Evolutionary conservation across 2,797 vertebrate species (phyloP).

Genomic region (Rhincodon typus): DNA sequence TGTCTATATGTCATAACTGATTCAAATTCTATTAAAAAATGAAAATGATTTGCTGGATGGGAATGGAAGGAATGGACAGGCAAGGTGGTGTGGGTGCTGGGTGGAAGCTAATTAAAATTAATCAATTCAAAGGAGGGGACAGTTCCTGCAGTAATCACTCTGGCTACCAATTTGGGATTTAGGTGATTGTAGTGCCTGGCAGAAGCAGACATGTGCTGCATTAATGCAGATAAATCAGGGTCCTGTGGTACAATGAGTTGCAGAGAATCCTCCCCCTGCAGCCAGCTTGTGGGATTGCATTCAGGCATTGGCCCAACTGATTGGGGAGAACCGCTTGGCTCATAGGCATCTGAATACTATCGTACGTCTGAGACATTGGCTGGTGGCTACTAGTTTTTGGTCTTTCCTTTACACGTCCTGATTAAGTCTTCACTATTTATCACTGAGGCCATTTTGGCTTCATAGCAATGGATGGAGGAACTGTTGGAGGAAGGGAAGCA

Average conservation of each 20-base stretch:
- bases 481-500: background rate
- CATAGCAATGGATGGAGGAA: background rate
- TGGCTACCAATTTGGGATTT: background rate
- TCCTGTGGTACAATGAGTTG: background rate
- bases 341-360: background rate
- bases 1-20: background rate
- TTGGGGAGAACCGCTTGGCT: background rate
- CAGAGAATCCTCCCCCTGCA: background rate
- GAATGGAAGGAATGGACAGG: background rate
- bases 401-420: background rate
- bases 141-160: background rate
- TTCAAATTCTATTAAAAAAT: background rate
- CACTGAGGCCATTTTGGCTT: background rate
- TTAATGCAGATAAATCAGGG: background rate
- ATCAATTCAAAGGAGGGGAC: background rate
- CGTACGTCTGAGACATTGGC: background rate
- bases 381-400: background rate
- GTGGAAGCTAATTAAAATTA: background rate
- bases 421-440: background rate
- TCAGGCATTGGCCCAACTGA: background rate
- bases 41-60: background rate
- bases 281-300: background rate
- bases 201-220: background rate
- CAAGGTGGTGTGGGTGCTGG: background rate
- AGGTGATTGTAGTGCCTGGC: background rate